These are phyloP conservation scores for Chondrosia reniformis DNA, from an alignment of 37 sponge, comb jelly and placozoan species.

Conservation along the genomic window DNA sequence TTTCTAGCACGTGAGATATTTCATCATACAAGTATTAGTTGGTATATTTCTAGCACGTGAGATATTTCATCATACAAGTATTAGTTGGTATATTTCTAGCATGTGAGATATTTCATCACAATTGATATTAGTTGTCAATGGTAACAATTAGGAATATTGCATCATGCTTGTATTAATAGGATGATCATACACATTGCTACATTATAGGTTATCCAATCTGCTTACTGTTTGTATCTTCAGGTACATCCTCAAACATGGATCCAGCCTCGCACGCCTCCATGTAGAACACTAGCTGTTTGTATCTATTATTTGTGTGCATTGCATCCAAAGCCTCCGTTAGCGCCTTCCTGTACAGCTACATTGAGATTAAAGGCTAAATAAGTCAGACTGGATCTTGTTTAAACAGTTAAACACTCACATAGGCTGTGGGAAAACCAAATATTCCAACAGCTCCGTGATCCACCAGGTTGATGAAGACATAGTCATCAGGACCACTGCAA, in stretches of 20 bases:
- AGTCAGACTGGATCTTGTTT: not conserved
- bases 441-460: conserved; percentile 80
- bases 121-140: too few species aligned
- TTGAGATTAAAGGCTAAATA: not conserved
- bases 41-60: too few species aligned
- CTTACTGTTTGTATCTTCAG: conserved; percentile 50
- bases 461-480: conserved; percentile 73
- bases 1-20: too few species aligned
- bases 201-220: not conserved
- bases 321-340: conserved; percentile 26
- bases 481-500: conserved; percentile 57
- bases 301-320: conserved; percentile 43
- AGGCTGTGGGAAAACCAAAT: conserved; percentile 59
- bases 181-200: not conserved
- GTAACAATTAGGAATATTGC: too few species aligned
- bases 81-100: too few species aligned
- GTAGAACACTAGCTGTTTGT: conserved; percentile 74
- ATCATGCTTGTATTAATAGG: not conserved
- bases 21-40: too few species aligned
- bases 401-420: not conserved
- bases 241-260: conserved; percentile 67
- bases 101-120: too few species aligned
- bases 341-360: conserved; percentile 39
- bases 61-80: too few species aligned
- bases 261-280: conserved; percentile 82